Conservation (phyloP, 2,797 vertebrate genomes). For the Ctenochaetus hawaiiensis region DNA sequence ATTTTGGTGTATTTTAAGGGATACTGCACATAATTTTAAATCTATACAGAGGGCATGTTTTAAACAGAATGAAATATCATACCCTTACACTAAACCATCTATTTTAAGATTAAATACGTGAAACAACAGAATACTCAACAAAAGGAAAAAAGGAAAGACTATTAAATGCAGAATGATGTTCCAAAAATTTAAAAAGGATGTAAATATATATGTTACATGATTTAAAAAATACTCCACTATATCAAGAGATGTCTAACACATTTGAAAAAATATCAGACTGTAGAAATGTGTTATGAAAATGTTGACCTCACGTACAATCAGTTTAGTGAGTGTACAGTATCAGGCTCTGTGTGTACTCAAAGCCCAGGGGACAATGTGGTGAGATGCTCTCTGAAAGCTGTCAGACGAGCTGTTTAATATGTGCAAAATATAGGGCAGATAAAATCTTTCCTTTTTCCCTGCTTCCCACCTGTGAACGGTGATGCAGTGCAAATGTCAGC, state of each 20-base stretch:
- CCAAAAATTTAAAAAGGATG: not conserved
- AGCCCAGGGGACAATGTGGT: not conserved
- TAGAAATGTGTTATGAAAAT: not conserved
- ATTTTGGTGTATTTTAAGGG: constrained; percentile 37
- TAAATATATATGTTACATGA: not conserved
- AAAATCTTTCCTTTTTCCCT: constrained; percentile 32
- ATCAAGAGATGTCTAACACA: not conserved
- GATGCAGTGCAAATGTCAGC: constrained; percentile 56
- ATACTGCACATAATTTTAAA: constrained; percentile 28
- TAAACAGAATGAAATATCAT: constrained; percentile 39
- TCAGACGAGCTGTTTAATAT: constrained; percentile 26
- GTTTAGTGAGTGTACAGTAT: constrained; percentile 19
- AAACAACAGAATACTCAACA: not conserved
- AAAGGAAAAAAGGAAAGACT: not conserved
- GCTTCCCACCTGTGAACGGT: constrained; percentile 60
- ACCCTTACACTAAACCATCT: constrained; percentile 5
- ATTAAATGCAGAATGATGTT: not conserved
- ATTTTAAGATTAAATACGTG: constrained; percentile 32
- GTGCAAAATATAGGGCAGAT: constrained; percentile 29
- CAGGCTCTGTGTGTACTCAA: not conserved
- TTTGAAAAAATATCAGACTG: not conserved
- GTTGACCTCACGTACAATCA: constrained; percentile 8
- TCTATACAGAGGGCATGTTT: constrained; percentile 15
- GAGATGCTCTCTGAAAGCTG: constrained; percentile 21
- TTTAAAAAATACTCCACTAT: not conserved